phyloP scores from a whole-genome alignment of 2,797 vertebrate genomes.

The Chaetophractus vellerosus region DNA sequence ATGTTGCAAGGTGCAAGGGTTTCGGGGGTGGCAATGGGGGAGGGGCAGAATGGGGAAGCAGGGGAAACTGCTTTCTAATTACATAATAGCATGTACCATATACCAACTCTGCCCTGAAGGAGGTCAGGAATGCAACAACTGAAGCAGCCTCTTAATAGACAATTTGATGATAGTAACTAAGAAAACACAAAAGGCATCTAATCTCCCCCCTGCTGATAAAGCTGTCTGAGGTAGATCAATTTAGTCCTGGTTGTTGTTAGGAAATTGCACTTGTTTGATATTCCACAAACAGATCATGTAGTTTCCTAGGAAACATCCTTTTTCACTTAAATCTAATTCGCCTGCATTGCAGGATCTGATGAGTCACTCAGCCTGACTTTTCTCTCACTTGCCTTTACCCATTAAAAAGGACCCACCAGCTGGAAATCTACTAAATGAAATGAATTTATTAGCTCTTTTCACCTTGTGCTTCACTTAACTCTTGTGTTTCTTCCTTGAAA shows the following conservation, averaged over 20 bases:
- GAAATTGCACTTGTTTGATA: conserved; percentile 91
- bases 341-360: conserved; percentile 87
- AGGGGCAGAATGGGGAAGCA: not conserved
- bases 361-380: conserved; percentile 90
- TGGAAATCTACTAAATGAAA: conserved; percentile 85
- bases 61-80: conserved; percentile 82
- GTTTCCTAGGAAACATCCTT: conserved; percentile 93
- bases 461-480: conserved; percentile 82
- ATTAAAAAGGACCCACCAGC: conserved; percentile 84
- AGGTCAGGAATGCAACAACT: conserved; percentile 82
- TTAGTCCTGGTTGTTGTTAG: conserved; percentile 89
- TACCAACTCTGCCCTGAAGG: conserved; percentile 77
- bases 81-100: conserved; percentile 79
- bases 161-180: conserved; percentile 88
- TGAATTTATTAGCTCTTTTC: conserved; percentile 85
- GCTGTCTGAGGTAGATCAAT: conserved; percentile 90
- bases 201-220: conserved; percentile 88
- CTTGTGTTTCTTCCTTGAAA: conserved; percentile 70
- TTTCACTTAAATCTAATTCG: conserved; percentile 91
- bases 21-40: not conserved
- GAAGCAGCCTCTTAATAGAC: conserved; percentile 83
- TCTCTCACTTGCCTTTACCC: conserved; percentile 86
- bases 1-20: not conserved
- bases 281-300: conserved; percentile 90
- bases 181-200: conserved; percentile 87